Evolutionary conservation across 2,797 vertebrate species (phyloP), one percentile per base, ranked within the genome.

Genomic region (Sciurus vulgaris): DNA sequence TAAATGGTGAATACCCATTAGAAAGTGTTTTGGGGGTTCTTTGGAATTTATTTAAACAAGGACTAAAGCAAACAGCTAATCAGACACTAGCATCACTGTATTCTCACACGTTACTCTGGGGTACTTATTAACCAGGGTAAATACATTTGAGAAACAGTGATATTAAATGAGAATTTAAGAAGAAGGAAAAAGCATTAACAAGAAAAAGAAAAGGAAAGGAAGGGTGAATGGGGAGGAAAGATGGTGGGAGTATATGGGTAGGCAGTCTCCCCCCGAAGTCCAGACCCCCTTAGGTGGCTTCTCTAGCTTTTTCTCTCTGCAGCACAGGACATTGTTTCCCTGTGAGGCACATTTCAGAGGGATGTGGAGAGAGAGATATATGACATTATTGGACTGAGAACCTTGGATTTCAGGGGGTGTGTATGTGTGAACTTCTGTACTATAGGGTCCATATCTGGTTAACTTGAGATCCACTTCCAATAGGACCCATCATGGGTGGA

Each of bases 41-140:
- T 72, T 6, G 41, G 30, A 44, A 56, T 81, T 41, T 47, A 86
- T 89, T 93, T 92, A 83, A 93, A 86, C 17, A 82, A 78, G 59
- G 22, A 84, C 63, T 74, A 76, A 93, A 93, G 35, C 72, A 69
- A 73, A 89, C 11, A 85, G 67, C 67, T 87, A 18, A 63, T 87
- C 83, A 94, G 59, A 88, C 35, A 73, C 67, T 24, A 33, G 38
- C 22, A 38, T 28, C 26, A 6, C 56, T 70, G 5, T 63, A 65
- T 86, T 63, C 33, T 26, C 81, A 0, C 47, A 44, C 41, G 28
- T 92, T 87, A 54, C 35, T 41, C 33, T 77, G 18, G 56, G 24
- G 18, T 86, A 86, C 33, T 92, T 79, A 86, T 79, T 94, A 95
- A 86, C 81, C 2, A 38, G 1, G 47, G 63, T 20, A 38, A 87